Evolutionary conservation across 2,797 vertebrate species (phyloP).

Genomic region (Distichodus sexfasciatus): DNA sequence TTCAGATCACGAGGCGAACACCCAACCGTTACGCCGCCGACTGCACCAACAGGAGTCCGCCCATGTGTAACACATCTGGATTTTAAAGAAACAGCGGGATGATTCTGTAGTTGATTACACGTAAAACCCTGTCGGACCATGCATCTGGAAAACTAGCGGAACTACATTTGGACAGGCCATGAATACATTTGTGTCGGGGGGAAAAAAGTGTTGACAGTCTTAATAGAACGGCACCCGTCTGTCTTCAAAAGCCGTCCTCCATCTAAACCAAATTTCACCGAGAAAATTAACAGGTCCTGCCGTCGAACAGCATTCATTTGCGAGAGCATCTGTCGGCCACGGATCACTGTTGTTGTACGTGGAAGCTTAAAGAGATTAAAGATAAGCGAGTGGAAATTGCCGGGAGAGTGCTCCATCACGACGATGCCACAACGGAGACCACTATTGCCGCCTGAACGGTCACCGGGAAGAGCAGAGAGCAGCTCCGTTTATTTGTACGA

Average conservation of each 20-base stretch:
- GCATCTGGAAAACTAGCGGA: too few species aligned
- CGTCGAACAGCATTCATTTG: background rate
- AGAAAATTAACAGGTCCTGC: background rate
- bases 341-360: background rate
- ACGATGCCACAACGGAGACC: conserved; percentile 37
- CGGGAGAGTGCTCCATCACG: conserved; percentile 25
- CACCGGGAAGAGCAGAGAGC: conserved; percentile 8
- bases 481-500: conserved; percentile 25
- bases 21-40: too few species aligned
- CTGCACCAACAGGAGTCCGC: too few species aligned
- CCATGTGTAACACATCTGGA: too few species aligned
- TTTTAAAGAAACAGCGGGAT: too few species aligned
- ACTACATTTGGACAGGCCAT: too few species aligned
- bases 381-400: conserved; percentile 29
- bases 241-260: background rate
- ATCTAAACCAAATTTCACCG: background rate
- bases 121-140: too few species aligned
- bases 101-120: too few species aligned
- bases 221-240: too few species aligned
- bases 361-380: conserved; percentile 25
- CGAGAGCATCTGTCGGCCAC: background rate
- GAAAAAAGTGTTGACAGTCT: background rate
- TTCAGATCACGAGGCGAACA: too few species aligned
- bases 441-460: conserved; percentile 56
- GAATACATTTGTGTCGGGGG: too few species aligned